Percentiles rank a stretch among this genome's conserved stretches.
phyloP scores from a whole-genome alignment of 2,797 vertebrate genomes.

The Dicrostonyx torquatus region DNA sequence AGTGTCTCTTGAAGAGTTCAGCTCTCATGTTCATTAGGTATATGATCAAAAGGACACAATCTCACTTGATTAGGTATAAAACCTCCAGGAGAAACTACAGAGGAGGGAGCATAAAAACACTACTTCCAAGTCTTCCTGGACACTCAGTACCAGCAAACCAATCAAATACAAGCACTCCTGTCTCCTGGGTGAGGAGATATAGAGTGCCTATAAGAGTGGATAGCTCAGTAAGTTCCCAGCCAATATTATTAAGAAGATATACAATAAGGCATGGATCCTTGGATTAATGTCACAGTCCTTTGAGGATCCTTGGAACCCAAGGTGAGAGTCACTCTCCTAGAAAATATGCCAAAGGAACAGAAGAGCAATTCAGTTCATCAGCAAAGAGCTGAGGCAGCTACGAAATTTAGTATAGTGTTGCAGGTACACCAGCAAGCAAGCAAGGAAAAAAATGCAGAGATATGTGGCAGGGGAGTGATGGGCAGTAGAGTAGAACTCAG shows the following conservation, averaged over 20 bases:
- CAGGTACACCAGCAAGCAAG: not conserved
- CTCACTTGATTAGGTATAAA: not conserved
- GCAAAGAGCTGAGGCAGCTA: not conserved
- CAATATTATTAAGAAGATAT: not conserved
- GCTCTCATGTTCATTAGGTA: not conserved
- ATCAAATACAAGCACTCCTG: constrained; percentile 4
- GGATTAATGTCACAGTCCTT: not conserved
- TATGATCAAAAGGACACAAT: not conserved
- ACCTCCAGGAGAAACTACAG: not conserved
- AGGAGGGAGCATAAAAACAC: not conserved
- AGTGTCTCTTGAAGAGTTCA: not conserved
- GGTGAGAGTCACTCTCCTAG: not conserved
- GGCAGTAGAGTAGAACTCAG: not conserved
- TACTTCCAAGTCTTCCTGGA: not conserved
- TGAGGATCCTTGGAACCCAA: not conserved
- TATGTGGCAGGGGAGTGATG: not conserved
- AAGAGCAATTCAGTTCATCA: not conserved
- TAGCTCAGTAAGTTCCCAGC: constrained; percentile 9
- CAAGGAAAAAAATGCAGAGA: not conserved
- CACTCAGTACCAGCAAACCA: not conserved
- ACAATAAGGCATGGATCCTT: not conserved
- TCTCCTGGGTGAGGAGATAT: not conserved
- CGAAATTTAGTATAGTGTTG: not conserved
- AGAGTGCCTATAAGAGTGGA: constrained; percentile 32
- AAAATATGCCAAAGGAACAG: constrained; percentile 13